These are phyloP conservation scores for Dinoponera quadriceps DNA, from an alignment of 1,140 invertebrate species.

Conservation along the genomic window DNA sequence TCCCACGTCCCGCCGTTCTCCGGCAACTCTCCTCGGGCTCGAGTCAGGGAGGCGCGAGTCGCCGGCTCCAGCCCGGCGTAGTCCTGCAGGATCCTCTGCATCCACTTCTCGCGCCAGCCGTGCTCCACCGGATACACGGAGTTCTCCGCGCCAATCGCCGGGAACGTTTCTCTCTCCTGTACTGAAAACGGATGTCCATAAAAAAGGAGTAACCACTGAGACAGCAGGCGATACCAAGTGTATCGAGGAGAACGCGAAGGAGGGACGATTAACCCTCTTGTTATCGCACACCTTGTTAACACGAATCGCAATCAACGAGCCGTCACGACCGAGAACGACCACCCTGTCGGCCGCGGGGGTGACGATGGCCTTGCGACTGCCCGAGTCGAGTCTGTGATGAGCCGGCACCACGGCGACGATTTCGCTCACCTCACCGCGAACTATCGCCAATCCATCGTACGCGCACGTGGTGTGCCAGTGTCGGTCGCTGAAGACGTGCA, in stretches of 20 bases:
- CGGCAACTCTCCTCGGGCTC: slow-evolving; percentile 52
- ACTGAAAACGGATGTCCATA: slow-evolving; percentile 24
- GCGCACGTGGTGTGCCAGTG: slow-evolving; percentile 74
- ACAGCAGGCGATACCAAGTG: not conserved
- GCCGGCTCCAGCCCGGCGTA: slow-evolving; percentile 66
- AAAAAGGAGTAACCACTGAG: not conserved
- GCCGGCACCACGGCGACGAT: slow-evolving; percentile 48
- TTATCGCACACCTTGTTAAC: slow-evolving; percentile 33
- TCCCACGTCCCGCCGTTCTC: slow-evolving; percentile 69
- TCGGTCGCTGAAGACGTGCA: slow-evolving; percentile 70
- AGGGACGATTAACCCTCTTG: not conserved
- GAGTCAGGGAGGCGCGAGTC: slow-evolving; percentile 65
- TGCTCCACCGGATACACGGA: slow-evolving; percentile 27
- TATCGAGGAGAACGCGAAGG: not conserved
- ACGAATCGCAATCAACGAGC: slow-evolving; percentile 73
- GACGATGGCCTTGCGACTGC: slow-evolving; percentile 73
- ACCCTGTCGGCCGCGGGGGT: slow-evolving; percentile 66
- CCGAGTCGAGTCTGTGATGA: slow-evolving; percentile 78
- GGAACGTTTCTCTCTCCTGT: slow-evolving; percentile 30
- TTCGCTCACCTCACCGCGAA: slow-evolving; percentile 62
- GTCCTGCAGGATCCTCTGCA: slow-evolving; percentile 64
- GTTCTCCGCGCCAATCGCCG: not conserved
- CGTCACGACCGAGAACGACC: slow-evolving; percentile 76
- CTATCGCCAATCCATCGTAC: slow-evolving; percentile 74
- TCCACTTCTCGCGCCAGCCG: slow-evolving; percentile 45